Conservation (phyloP, 2,797 vertebrate genomes). For the Podarcis siculus region DNA sequence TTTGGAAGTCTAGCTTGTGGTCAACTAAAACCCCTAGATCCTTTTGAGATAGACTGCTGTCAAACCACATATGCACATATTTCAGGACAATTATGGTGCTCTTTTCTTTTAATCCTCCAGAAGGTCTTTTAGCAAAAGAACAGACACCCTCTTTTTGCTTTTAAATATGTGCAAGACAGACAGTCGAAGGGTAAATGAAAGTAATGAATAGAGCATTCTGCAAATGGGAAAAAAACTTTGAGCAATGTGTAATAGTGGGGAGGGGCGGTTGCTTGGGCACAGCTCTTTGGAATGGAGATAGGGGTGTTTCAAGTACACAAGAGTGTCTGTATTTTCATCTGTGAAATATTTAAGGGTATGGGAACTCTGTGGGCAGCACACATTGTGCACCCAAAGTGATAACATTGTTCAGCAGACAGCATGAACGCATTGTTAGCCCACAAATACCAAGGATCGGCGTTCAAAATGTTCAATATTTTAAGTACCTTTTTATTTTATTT, state of each 20-base stretch:
- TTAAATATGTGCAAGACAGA: neutral
- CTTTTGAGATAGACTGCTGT: neutral
- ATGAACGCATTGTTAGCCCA: neutral
- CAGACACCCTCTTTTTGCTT: neutral
- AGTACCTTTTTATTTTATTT: too few species aligned
- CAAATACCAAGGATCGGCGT: neutral
- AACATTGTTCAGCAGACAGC: too few species aligned
- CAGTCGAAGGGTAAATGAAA: neutral
- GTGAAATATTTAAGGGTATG: neutral
- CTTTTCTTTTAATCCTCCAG: accelerated
- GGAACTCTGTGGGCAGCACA: slow-evolving; percentile 24
- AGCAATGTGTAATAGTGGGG: neutral
- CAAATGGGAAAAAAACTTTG: neutral
- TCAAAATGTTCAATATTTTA: neutral
- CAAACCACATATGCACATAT: neutral
- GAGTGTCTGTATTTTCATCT: slow-evolving; percentile 4
- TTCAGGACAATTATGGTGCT: neutral
- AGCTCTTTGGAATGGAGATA: neutral
- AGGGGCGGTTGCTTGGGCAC: neutral
- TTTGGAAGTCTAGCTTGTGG: neutral
- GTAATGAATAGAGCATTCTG: neutral
- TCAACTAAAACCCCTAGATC: neutral
- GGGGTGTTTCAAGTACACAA: neutral
- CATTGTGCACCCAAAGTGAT: neutral
- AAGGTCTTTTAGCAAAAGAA: neutral